Conservation (phyloP, 1,140 invertebrate species). For the Mizuhopecten yessoensis region DNA sequence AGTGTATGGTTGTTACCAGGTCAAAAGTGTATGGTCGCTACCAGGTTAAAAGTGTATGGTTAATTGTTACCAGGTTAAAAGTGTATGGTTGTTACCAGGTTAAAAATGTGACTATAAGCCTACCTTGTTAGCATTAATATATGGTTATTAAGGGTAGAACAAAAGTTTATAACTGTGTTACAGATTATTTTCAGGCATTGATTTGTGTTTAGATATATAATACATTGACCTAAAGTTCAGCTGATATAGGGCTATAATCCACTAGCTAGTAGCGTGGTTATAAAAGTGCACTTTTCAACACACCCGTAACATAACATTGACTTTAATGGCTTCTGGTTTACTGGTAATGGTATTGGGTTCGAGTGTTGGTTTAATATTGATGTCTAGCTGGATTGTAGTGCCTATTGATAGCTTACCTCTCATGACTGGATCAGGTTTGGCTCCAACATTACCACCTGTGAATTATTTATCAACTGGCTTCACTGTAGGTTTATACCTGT, state of each 20-base stretch:
- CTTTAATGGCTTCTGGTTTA: neutral
- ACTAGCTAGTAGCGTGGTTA: neutral
- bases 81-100: neutral
- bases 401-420: neutral
- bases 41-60: neutral
- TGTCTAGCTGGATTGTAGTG: neutral
- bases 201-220: no score
- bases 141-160: no score
- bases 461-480: neutral
- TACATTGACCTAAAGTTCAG: no score
- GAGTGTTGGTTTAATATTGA: neutral
- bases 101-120: no score
- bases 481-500: neutral
- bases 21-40: neutral
- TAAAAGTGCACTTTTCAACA: slow-evolving; percentile 3
- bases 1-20: no score
- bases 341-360: neutral
- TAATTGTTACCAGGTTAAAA: neutral
- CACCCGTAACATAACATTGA: neutral
- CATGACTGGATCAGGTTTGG: neutral
- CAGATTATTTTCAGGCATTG: no score
- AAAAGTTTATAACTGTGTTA: no score
- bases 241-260: no score
- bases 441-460: neutral
- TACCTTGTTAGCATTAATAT: no score